Percentiles rank a stretch among this genome's conserved stretches.
Conservation (phyloP, 1,140 invertebrate species). For the Brachionus angularis region DNA sequence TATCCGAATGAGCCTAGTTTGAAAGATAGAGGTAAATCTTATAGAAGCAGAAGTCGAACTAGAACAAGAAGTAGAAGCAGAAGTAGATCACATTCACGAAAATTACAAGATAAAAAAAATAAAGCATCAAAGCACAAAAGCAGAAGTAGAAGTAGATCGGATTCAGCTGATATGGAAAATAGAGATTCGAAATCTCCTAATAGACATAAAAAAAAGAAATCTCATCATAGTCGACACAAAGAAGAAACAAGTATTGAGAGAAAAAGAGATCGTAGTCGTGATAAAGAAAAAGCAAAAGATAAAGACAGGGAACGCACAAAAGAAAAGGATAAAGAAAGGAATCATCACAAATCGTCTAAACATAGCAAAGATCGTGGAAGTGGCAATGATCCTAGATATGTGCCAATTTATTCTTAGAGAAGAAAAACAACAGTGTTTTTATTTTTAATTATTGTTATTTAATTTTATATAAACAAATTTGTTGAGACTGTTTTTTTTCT, state of each 20-base stretch:
- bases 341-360: conserved; percentile 32
- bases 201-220: conserved; percentile 31
- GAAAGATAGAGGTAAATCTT: background rate
- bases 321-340: background rate
- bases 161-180: background rate
- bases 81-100: background rate
- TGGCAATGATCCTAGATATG: conserved; percentile 23
- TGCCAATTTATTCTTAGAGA: conserved; percentile 33
- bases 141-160: background rate
- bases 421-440: no score
- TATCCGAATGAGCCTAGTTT: background rate
- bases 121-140: conserved; percentile 17
- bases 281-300: no score
- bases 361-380: conserved; percentile 23
- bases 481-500: no score
- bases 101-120: background rate
- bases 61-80: conserved; percentile 20
- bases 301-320: background rate
- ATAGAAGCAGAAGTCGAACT: background rate
- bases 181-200: background rate
- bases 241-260: background rate
- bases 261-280: conserved; percentile 1
- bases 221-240: conserved; percentile 33
- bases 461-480: no score
- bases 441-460: no score